Conservation (phyloP, 1,140 invertebrate species). For the Propsilocerus akamusi region DNA sequence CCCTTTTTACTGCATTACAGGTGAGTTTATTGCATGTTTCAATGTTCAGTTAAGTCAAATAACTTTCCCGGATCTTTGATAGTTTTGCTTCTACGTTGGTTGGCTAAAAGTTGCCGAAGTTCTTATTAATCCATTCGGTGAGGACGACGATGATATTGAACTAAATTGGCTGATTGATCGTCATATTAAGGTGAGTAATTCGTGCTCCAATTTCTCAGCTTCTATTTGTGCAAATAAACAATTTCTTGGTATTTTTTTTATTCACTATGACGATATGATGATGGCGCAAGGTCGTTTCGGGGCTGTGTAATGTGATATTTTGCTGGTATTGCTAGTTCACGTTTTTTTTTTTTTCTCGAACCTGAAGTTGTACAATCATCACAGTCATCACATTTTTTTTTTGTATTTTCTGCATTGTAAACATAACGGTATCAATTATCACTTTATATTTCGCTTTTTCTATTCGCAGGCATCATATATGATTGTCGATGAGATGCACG, state of each 20-base stretch:
- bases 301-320: no score
- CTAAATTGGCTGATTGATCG: slow-evolving; percentile 77
- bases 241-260: no score
- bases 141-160: slow-evolving; percentile 91
- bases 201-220: no score
- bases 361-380: no score
- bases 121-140: slow-evolving; percentile 80
- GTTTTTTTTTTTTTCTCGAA: no score
- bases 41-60: slow-evolving; percentile 11
- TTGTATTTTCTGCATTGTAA: neutral
- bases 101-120: slow-evolving; percentile 92
- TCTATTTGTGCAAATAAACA: no score
- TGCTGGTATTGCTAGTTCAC: no score
- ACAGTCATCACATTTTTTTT: no score
- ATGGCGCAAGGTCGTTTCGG: no score
- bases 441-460: neutral
- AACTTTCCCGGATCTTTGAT: slow-evolving; percentile 23
- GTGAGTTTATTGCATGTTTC: slow-evolving; percentile 28
- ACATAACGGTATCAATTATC: neutral
- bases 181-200: slow-evolving; percentile 55
- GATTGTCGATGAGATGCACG: slow-evolving; percentile 84
- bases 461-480: slow-evolving; percentile 60
- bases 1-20: slow-evolving; percentile 79
- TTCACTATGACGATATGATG: no score
- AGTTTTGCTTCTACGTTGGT: slow-evolving; percentile 94